Percentiles rank a stretch among this genome's conserved stretches.
Conservation (phyloP, 2,888 invertebrate genomes). For the Heliconius sara region DNA sequence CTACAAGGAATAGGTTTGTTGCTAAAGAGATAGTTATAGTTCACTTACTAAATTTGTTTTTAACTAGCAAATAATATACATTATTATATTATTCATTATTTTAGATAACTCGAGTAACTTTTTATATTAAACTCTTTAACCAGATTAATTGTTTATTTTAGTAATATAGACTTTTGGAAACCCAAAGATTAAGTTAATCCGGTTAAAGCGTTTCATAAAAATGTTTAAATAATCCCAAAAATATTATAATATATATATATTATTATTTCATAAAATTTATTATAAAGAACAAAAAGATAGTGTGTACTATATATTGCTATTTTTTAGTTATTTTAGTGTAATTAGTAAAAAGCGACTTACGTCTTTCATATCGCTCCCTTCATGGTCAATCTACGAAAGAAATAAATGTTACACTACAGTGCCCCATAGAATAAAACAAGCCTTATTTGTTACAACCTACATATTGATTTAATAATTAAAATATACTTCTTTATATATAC, state of each 20-base stretch:
- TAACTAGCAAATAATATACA: too few species aligned
- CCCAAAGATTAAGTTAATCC: too few species aligned
- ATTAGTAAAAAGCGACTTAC: constrained; percentile 44
- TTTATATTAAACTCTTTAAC: too few species aligned
- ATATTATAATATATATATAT: too few species aligned
- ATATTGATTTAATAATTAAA: too few species aligned
- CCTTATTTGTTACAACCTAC: too few species aligned
- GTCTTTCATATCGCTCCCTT: constrained; percentile 33
- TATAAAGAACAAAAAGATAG: neutral
- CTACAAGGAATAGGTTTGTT: neutral
- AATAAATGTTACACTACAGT: constrained; percentile 39
- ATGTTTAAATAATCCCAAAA: too few species aligned
- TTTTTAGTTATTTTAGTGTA: constrained; percentile 1
- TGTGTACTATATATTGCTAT: neutral
- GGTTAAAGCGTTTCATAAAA: too few species aligned
- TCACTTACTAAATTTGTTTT: neutral
- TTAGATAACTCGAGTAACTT: neutral
- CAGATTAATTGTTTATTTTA: too few species aligned
- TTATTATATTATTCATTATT: neutral
- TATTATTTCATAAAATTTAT: too few species aligned
- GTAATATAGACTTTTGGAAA: too few species aligned
- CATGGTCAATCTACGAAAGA: constrained; percentile 48
- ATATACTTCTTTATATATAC: neutral
- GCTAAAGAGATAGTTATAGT: neutral
- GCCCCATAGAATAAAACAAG: constrained; percentile 3